Conservation (phyloP, 2,797 vertebrate species). For the Glyptemys insculpta region DNA sequence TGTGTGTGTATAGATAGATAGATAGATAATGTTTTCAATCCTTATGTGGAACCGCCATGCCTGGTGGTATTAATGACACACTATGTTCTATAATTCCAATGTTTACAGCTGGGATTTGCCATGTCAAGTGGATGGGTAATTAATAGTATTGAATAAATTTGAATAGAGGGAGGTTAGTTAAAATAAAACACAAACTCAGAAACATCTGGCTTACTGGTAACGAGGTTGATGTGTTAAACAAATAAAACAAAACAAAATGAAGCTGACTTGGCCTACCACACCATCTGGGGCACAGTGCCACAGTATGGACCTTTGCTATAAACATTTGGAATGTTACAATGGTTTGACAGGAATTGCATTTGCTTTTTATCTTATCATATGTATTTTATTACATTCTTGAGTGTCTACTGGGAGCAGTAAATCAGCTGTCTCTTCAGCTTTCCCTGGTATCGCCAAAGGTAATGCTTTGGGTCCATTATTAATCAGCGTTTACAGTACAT, state of each 20-base stretch:
- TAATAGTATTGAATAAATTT: conserved; percentile 9
- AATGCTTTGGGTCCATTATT: background rate
- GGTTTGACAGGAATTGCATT: background rate
- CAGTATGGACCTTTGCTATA: background rate
- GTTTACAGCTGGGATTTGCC: conserved; percentile 53
- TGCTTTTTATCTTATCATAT: background rate
- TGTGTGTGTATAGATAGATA: background rate
- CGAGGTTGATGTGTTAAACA: conserved; percentile 22
- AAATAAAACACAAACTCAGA: background rate
- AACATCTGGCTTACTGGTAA: conserved; percentile 26
- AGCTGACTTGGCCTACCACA: background rate
- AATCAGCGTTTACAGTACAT: background rate
- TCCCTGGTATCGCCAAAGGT: no score
- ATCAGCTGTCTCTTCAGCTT: background rate
- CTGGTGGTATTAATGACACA: background rate
- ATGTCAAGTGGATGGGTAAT: conserved; percentile 24
- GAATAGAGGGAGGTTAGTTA: background rate
- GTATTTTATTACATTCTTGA: conserved; percentile 1
- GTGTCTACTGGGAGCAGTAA: background rate
- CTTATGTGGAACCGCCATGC: background rate
- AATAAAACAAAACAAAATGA: background rate
- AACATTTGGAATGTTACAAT: background rate
- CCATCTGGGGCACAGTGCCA: background rate
- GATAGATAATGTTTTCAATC: background rate
- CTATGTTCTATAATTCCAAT: conserved; percentile 23